Base-by-base conservation (phyloP, 2,113 vertebrate species). In the Smithornis capensis region DNA sequence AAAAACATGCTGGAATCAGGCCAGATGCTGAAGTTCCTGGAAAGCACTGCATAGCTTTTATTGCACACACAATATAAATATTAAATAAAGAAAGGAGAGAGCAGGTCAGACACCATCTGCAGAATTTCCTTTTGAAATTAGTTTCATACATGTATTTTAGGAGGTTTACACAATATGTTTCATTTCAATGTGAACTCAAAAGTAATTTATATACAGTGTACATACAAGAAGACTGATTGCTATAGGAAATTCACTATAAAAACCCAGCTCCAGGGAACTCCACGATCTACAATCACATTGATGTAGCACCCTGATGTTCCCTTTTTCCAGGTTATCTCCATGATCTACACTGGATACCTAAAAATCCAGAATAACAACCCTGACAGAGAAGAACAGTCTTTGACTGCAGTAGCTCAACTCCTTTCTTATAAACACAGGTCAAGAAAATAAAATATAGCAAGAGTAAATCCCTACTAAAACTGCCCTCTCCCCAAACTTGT, bases 21-120 rank as follows among this genome's bases (percentile, higher is more conserved):
- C 76, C 93, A 93, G 53, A 55, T 67, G 22, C 47, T 70, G 44
- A 88, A 89, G 81, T 73, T 95, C 71, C 88, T 94, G 77, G 74
- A 95, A 94, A 95, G 86, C 45, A 52, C 44, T 62, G 49, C 74
- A 57, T 17, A 49, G 60, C 44, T 78, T 78, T 87, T 95, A 60
- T 23, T 69, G 53, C 60, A 82, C 29, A 75, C 21, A 87, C 25
- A 90, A 83, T 29, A 64, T 50, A 95, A 89, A 90, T 59, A 93
- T 44, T 79, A 82, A 82, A 87, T 19, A 73, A 83, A 73, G 24
- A 81, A 78, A 45, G 24, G 71, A 92, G 44, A 78, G 29, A 64
- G 16, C 23, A 75, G 62, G 53, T 76, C 44, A 71, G 73, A 82
- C 8, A 83, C 6, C 19, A 87, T 22, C 79, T 75, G 53, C 57